These are phyloP conservation scores for Murina feae DNA, from an alignment of 2,113 vertebrate genomes.

Conservation along the genomic window DNA sequence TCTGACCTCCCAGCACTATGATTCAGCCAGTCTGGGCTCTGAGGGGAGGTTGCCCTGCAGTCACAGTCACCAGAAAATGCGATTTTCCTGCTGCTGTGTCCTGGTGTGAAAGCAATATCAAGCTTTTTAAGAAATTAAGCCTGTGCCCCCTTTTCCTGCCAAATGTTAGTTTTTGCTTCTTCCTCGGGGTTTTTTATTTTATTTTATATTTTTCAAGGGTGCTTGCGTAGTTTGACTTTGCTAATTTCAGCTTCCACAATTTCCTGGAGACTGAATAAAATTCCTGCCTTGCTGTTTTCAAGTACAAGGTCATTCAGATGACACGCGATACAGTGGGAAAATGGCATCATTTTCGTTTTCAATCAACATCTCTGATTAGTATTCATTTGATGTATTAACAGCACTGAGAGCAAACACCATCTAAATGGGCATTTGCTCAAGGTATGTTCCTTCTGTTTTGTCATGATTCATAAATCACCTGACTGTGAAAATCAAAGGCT, in stretches of 20 bases:
- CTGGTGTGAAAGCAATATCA: neutral
- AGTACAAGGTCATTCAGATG: neutral
- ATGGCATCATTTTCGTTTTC: neutral
- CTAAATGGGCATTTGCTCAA: conserved; percentile 28
- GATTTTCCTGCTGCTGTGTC: neutral
- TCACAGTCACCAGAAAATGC: neutral
- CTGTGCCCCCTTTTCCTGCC: neutral
- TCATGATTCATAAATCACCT: conserved; percentile 38
- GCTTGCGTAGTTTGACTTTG: neutral
- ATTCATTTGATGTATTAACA: conserved; percentile 34
- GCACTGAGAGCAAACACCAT: conserved; percentile 5
- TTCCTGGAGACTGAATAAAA: conserved; percentile 26
- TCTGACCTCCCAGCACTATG: neutral
- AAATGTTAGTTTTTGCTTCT: conserved; percentile 3
- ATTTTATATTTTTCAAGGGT: neutral
- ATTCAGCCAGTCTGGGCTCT: neutral
- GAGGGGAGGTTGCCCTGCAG: neutral
- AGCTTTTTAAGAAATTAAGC: neutral
- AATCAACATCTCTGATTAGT: neutral
- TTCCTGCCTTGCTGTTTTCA: neutral
- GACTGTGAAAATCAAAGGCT: conserved; percentile 55
- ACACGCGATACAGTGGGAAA: neutral
- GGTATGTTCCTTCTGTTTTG: neutral
- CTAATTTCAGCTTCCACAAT: neutral
- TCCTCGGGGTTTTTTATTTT: neutral